phyloP scores from a whole-genome alignment of 2,113 vertebrate genomes.

The Tetrax tetrax region DNA sequence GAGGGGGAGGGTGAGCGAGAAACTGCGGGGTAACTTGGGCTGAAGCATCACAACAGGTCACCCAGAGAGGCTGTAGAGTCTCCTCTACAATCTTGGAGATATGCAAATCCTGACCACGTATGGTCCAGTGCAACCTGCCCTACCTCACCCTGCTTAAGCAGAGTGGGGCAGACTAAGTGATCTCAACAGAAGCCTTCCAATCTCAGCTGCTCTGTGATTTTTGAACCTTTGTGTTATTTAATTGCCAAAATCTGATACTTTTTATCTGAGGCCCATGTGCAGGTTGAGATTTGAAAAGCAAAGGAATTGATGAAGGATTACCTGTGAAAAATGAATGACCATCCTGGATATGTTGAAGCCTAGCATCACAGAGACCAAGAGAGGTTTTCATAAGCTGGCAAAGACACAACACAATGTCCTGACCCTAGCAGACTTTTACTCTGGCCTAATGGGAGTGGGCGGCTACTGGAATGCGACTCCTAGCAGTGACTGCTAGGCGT shows the following conservation, averaged over 20 bases:
- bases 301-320: neutral
- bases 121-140: neutral
- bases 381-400: neutral
- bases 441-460: accelerated
- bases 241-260: neutral
- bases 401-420: neutral
- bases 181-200: neutral
- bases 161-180: neutral
- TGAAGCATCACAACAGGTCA: neutral
- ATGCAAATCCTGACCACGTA: neutral
- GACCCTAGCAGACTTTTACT: neutral
- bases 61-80: neutral
- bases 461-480: no score
- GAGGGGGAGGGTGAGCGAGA: no score
- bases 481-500: neutral
- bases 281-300: neutral
- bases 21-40: no score
- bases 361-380: neutral
- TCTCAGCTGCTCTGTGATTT: neutral
- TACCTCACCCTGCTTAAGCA: neutral
- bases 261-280: neutral
- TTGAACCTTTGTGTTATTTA: neutral
- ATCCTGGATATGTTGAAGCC: neutral
- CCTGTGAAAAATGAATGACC: neutral
- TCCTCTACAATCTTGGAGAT: neutral